Evolutionary conservation across 1,140 invertebrate genomes (phyloP).

Genomic region (Anastrepha ludens): DNA sequence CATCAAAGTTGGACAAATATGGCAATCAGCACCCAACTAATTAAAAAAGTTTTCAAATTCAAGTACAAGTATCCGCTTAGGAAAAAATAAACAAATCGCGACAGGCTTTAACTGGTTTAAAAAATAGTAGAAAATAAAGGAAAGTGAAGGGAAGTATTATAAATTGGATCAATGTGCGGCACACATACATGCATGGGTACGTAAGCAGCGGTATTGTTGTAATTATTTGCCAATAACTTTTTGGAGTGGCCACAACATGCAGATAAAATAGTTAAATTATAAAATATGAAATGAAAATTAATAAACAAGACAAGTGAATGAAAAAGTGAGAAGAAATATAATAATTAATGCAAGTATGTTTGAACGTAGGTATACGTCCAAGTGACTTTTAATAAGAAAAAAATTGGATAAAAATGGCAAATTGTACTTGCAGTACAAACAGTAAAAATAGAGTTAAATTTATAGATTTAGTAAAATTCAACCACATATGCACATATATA

Average conservation of each 20-base stretch:
- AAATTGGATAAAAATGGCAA: not conserved
- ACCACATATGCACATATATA: not conserved
- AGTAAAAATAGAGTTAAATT: not conserved
- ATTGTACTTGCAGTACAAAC: not conserved
- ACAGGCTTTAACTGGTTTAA: not conserved
- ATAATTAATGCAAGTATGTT: not conserved
- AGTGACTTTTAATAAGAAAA: not conserved
- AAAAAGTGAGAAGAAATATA: too few species aligned
- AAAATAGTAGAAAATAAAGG: conserved; percentile 13
- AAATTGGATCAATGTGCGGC: not conserved
- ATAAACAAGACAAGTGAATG: not conserved
- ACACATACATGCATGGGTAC: not conserved
- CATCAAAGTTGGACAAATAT: too few species aligned
- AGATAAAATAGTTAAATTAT: not conserved
- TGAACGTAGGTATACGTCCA: not conserved
- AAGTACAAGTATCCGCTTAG: not conserved
- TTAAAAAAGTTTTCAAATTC: not conserved
- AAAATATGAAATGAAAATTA: not conserved
- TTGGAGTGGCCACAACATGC: conserved; percentile 5
- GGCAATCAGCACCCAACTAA: too few species aligned
- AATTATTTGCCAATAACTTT: not conserved
- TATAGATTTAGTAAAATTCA: conserved; percentile 12
- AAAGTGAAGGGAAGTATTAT: conserved; percentile 10
- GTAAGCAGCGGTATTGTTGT: not conserved
- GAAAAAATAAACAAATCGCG: not conserved